Evolutionary conservation across 2,797 vertebrate genomes (phyloP).

Genomic region (Spondyliosoma cantharus): DNA sequence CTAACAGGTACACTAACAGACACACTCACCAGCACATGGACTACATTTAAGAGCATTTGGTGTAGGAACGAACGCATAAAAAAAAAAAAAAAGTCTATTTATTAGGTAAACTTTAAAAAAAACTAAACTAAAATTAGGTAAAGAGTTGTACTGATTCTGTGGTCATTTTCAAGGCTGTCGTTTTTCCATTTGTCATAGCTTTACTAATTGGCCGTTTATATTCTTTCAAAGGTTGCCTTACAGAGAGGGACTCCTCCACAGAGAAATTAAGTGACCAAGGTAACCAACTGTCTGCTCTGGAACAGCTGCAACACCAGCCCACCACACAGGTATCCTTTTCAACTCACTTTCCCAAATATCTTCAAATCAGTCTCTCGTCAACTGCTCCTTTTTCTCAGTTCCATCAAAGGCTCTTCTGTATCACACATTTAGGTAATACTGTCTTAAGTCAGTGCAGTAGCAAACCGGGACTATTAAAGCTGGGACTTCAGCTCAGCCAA

Average conservation of each 20-base stretch:
- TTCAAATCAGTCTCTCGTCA: neutral
- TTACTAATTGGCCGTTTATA: neutral
- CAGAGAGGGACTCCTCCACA: slow-evolving; percentile 46
- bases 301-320: slow-evolving; percentile 85
- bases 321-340: slow-evolving; percentile 82
- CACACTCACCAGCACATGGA: neutral
- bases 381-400: neutral
- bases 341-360: neutral
- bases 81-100: neutral
- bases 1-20: slow-evolving; percentile 60
- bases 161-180: neutral
- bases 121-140: too few species aligned
- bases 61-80: neutral
- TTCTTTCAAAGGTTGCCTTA: neutral
- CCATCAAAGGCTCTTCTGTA: neutral
- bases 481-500: too few species aligned
- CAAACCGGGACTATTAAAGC: too few species aligned
- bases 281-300: slow-evolving; percentile 80
- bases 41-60: neutral
- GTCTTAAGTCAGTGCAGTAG: too few species aligned
- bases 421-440: neutral
- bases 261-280: slow-evolving; percentile 58
- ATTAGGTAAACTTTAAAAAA: too few species aligned
- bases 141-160: too few species aligned
- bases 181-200: neutral